Percentiles rank a stretch among this genome's conserved stretches.
Evolutionary conservation across 2,797 vertebrate genomes (phyloP).

Genomic region (Apodemus agrarius): DNA sequence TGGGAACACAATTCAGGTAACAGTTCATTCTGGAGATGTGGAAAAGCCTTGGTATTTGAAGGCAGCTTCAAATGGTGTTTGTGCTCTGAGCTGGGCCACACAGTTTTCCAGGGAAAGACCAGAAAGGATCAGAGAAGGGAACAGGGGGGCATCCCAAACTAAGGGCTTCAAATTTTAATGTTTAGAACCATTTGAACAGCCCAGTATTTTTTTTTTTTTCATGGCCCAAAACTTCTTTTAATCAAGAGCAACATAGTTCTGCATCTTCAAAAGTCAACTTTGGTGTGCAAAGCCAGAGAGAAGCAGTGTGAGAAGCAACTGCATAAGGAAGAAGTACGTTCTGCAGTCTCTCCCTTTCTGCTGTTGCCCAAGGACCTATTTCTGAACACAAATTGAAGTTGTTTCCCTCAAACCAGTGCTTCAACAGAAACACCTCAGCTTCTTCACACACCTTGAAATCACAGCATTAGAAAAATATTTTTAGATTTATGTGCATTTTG

Average conservation of each 20-base stretch:
- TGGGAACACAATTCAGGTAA: background rate
- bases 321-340: background rate
- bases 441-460: background rate
- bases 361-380: background rate
- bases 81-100: background rate
- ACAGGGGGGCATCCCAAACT: background rate
- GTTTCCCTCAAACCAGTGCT: background rate
- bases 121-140: background rate
- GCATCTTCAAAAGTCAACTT: background rate
- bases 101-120: background rate
- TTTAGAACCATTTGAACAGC: slow-evolving; percentile 21
- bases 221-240: background rate
- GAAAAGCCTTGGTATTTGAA: background rate
- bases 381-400: background rate
- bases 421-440: background rate
- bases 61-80: background rate
- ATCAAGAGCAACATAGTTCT: background rate
- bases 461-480: background rate
- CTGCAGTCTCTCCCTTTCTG: background rate
- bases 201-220: background rate
- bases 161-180: background rate
- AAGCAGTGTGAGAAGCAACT: background rate
- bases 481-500: background rate
- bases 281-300: background rate
- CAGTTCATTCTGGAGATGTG: background rate